Base-by-base conservation (phyloP, 2,113 vertebrate genomes). In the Laticauda laticaudata region DNA sequence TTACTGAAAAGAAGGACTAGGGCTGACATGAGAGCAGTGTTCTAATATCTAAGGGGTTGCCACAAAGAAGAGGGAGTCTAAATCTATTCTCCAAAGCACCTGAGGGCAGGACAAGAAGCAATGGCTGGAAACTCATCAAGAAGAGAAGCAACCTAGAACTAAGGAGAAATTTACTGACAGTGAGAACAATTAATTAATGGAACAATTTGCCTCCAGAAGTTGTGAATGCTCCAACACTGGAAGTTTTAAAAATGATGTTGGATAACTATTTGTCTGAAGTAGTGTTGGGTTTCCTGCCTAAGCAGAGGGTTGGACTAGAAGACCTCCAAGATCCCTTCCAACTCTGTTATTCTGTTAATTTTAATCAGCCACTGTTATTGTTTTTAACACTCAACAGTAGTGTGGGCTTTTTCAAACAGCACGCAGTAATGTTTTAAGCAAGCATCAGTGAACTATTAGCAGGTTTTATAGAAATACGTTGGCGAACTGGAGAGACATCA, bases 231-330 rank as follows among this genome's bases (percentile, higher is more conserved):
- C 61, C 61, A 69, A 4, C 11, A n/a, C 61, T 69, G 61, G 12
- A n/a, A 0, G 29, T 69, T 34, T 69, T 34, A 2, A 69, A 34
- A 14, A 34, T 15, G 64, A 69, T 0, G 1, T 1, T 69, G 64
- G 29, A 34, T 1, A 18, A 2, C 29, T 12, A n/a, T 0, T 69
- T 69, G 61, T 69, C 61, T 69, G 61, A 5, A 15, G 5, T 69
- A 12, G 2, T 69, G 1, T 1, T 6, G 61, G 29, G 29, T 29
- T 5, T 69, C 0, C 29, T n/a, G 12, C 2, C 1, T 29, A 1
- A 12, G 59, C 59, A 64, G 29, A 4, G 26, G 61, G 29, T 34
- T 69, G 29, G 64, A 69, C 5, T 69, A 69, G 29, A 69, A 34
- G 14, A 69, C 14, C 64, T 69, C 64, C 64, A 69, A n/a, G 1